phyloP scores from a whole-genome alignment of 35 echinoderm and acorn worm species.

The Stichopus chloronotus region DNA sequence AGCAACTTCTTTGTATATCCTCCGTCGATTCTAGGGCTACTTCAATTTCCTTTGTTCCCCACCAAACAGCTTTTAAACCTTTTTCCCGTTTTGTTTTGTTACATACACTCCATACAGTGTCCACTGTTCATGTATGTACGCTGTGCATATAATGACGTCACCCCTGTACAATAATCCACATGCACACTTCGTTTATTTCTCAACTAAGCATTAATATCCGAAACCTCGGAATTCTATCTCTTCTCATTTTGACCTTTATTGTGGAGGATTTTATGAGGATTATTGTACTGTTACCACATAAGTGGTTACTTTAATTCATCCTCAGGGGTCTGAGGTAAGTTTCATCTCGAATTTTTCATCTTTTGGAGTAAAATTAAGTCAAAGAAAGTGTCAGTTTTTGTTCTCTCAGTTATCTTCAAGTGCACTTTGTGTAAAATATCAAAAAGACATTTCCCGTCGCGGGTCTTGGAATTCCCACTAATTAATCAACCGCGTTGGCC shows the following conservation, averaged over 20 bases:
- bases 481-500: constrained; percentile 43
- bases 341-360: constrained; percentile 51
- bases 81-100: constrained; percentile 67
- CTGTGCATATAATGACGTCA: constrained; percentile 52
- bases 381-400: constrained; percentile 68
- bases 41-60: constrained; percentile 60
- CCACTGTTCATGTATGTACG: constrained; percentile 56
- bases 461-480: constrained; percentile 62
- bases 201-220: constrained; percentile 67
- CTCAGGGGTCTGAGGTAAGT: constrained; percentile 58
- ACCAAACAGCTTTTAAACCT: constrained; percentile 53
- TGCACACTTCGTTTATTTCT: constrained; percentile 70
- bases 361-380: constrained; percentile 54
- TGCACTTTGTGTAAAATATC: constrained; percentile 67
- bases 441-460: constrained; percentile 69
- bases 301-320: constrained; percentile 43
- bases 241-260: constrained; percentile 35
- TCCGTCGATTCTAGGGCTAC: constrained; percentile 46
- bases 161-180: constrained; percentile 62
- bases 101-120: constrained; percentile 55
- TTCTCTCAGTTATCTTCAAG: constrained; percentile 62
- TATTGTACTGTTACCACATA: constrained; percentile 35
- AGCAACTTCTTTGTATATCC: constrained; percentile 51
- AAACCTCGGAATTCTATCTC: constrained; percentile 61
- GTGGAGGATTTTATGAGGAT: constrained; percentile 61